These are phyloP conservation scores for Atractosteus spatula DNA, from an alignment of 2,113 vertebrate species.

Conservation along the genomic window DNA sequence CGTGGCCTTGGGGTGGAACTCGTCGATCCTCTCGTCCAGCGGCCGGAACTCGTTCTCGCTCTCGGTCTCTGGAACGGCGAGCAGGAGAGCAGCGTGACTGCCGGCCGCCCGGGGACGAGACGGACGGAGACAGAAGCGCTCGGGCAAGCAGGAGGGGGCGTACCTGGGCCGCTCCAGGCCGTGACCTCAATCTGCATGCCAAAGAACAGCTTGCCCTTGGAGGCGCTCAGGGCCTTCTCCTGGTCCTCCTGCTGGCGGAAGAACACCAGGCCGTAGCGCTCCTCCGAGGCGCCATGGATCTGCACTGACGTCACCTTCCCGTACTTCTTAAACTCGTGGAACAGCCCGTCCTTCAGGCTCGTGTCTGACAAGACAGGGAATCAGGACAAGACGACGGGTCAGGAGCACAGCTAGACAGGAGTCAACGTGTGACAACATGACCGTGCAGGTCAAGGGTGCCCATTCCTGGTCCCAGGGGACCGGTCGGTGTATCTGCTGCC, in stretches of 20 bases:
- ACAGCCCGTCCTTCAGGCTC: conserved; percentile 98
- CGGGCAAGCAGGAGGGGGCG: conserved; percentile 24
- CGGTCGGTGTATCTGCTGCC: too few species aligned
- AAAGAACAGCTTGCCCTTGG: conserved; percentile 97
- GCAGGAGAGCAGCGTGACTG: not conserved
- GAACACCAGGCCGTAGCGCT: conserved; percentile 94
- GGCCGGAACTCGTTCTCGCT: conserved; percentile 98
- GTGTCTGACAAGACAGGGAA: conserved; percentile 71
- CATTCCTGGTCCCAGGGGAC: too few species aligned
- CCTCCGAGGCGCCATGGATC: conserved; percentile 92
- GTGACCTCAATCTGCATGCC: conserved; percentile 99
- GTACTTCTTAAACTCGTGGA: conserved; percentile 98
- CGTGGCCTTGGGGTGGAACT: conserved; percentile 97
- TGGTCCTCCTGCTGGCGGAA: conserved; percentile 98
- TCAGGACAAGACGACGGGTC: not conserved
- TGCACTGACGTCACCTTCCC: conserved; percentile 98
- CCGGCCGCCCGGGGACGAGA: not conserved
- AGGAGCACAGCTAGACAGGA: too few species aligned
- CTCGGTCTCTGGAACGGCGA: conserved; percentile 83
- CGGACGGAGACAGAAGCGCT: not conserved
- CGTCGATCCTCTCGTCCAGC: conserved; percentile 95
- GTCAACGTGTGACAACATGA: too few species aligned
- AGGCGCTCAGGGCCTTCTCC: conserved; percentile 91
- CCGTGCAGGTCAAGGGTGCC: too few species aligned
- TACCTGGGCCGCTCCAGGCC: conserved; percentile 95